These are phyloP conservation scores for Aplidium turbinatum DNA, from an alignment of 23 tunicate species.

Conservation along the genomic window DNA sequence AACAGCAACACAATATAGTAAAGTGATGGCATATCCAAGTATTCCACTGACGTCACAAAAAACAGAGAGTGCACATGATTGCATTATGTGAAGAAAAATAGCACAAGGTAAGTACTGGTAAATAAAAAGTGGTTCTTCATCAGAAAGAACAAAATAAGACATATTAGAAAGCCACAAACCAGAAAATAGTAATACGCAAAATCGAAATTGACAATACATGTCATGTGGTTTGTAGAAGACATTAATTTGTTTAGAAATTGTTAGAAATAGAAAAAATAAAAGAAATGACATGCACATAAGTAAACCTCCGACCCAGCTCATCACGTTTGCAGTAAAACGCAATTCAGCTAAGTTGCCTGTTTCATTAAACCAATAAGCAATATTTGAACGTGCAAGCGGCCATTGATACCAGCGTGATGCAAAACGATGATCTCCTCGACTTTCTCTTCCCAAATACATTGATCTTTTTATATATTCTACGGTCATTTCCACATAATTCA, in stretches of 20 bases:
- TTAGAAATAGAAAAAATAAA: background rate
- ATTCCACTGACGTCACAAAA: background rate
- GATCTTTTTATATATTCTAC: slow-evolving; percentile 5
- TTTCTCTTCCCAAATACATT: background rate
- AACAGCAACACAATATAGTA: slow-evolving; percentile 1
- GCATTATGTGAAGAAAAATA: slow-evolving; percentile 10
- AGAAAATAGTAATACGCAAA: background rate
- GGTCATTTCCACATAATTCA: background rate
- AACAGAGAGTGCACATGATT: slow-evolving; percentile 13
- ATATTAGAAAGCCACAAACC: background rate
- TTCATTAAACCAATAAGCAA: slow-evolving; percentile 24
- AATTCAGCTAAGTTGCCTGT: background rate
- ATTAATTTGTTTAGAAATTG: background rate
- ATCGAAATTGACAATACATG: background rate
- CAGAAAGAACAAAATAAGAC: background rate
- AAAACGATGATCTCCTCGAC: slow-evolving; percentile 2
- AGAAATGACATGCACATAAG: background rate
- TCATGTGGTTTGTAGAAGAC: background rate
- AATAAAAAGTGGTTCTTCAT: background rate
- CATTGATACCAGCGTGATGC: slow-evolving; percentile 17
- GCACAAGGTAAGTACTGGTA: slow-evolving; percentile 26
- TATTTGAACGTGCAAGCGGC: background rate
- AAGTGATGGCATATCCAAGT: too few relatives aligned
- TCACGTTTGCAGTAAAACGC: slow-evolving; percentile 15
- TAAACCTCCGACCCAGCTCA: slow-evolving; percentile 16